Base-by-base conservation (phyloP, 2,797 vertebrate species). In the Amblyopsis hoosieri region DNA sequence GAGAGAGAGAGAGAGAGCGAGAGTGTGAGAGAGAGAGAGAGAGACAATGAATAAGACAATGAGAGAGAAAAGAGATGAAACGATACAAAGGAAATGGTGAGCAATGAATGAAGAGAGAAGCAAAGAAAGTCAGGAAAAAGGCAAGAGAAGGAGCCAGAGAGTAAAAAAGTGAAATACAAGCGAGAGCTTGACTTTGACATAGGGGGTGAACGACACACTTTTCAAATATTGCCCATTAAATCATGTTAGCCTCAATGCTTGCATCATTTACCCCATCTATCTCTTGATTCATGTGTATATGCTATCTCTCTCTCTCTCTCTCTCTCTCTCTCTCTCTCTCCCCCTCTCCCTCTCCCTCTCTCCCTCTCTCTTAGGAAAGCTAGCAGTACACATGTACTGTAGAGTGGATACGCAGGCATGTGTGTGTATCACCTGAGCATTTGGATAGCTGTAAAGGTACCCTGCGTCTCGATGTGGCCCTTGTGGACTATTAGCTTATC, bases 211-310 rank as follows among this genome's bases (percentile, higher is more conserved):
- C 54, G 5, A 37, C 56, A 12, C 60, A 75, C 61, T 76, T 71
- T 70, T 70, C 65, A 75, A 75, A 75, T 63, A 70, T 60, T 68
- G 48, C 37, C 70, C 57, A 58, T 75, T 72, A 60, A 76, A 80
- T 71, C 33, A 75, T 68, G 14, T 10, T 14, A 59, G 53, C 51
- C 12, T 46, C 66, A 13, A 29, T 23, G 37, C 37, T 49, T 14
- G 50, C 49, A n/a, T 57, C 37, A 37, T 33, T 12, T 12, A 47
- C n/a, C 31, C 12, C 29, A 15, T 10, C 0, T 54, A 23, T 45
- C 2, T 55, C 37, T 17, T 4, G 12, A 4, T 15, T 33, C 0
- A 13, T 37, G 11, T 19, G 14, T 62, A 50, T 45, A 50, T 19
- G 42, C 12, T n/a, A 13, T 19, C 63, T 45, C 23, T 29, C 23